These are phyloP conservation scores for Cerastis rubricosa DNA, from an alignment of 2,888 invertebrate genomes.

Conservation along the genomic window DNA sequence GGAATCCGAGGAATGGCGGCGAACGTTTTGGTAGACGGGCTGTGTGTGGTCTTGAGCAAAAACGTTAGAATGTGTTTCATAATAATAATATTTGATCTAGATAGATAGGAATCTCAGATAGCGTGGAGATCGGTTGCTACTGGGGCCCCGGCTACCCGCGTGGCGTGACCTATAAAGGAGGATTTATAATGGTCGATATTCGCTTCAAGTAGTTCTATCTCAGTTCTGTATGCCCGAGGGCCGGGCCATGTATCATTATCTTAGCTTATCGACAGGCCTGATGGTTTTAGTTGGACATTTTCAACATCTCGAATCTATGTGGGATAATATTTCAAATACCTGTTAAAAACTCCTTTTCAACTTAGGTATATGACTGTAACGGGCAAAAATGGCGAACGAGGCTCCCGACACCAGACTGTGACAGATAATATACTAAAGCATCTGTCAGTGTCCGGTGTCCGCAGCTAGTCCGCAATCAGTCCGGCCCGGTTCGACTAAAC, in stretches of 20 bases:
- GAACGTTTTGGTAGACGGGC: constrained; percentile 64
- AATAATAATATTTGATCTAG: constrained; percentile 60
- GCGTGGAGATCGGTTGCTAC: constrained; percentile 32
- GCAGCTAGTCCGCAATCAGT: not conserved
- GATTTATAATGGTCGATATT: constrained; percentile 62
- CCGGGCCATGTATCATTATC: constrained; percentile 54
- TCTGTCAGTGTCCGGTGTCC: not conserved
- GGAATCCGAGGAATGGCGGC: constrained; percentile 73
- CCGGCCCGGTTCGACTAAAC: not conserved
- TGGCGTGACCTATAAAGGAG: constrained; percentile 57
- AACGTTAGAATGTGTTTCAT: constrained; percentile 47
- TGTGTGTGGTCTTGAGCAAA: constrained; percentile 75
- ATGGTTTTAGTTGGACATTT: constrained; percentile 48
- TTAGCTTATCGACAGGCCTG: constrained; percentile 44
- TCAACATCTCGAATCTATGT: constrained; percentile 15
- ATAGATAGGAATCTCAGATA: constrained; percentile 56
- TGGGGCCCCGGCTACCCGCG: constrained; percentile 22
- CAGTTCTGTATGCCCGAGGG: constrained; percentile 27
- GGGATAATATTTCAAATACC: constrained; percentile 5
- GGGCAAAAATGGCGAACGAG: not conserved
- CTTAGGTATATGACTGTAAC: not conserved
- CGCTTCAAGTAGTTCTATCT: constrained; percentile 27
- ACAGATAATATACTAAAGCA: not conserved
- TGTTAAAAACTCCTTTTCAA: constrained; percentile 1
- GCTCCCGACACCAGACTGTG: not conserved